These are phyloP conservation scores for Elgonia sp. DNA, from an alignment of 2,888 invertebrate genomes.

Conservation along the genomic window DNA sequence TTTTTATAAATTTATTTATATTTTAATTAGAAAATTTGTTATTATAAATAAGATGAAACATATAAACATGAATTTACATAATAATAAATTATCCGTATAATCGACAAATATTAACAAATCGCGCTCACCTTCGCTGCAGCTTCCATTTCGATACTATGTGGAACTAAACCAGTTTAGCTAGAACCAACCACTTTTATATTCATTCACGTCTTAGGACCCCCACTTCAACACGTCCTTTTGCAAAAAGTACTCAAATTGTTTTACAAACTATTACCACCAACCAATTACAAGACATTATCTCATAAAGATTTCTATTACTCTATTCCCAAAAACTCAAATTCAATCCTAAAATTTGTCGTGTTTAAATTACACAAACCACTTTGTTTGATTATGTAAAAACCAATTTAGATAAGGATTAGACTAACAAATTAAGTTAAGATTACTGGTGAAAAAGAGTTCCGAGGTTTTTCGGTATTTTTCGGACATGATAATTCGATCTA, in stretches of 20 bases:
- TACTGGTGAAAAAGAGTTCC: no score
- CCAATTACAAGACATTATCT: background rate
- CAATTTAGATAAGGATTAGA: no score
- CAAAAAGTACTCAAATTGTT: background rate
- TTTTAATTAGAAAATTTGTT: background rate
- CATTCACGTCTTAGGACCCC: slow-evolving; percentile 59
- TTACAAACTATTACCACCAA: background rate
- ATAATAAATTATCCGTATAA: background rate
- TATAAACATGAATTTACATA: background rate
- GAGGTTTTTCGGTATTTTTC: no score
- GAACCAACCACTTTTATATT: slow-evolving; percentile 70
- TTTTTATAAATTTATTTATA: background rate
- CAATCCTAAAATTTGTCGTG: no score
- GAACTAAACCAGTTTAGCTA: slow-evolving; percentile 67
- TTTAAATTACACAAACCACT: no score
- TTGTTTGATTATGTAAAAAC: no score
- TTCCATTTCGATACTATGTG: slow-evolving; percentile 65
- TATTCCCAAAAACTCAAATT: background rate
- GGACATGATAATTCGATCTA: background rate
- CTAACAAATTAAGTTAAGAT: no score
- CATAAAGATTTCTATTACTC: background rate
- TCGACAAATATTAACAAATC: background rate
- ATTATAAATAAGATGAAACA: background rate
- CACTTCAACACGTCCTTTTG: slow-evolving; percentile 28
- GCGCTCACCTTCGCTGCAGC: slow-evolving; percentile 60